Evolutionary conservation across 2,888 invertebrate genomes (phyloP), one percentile per base, ranked within the genome.

Genomic region (Sipha maydis): DNA sequence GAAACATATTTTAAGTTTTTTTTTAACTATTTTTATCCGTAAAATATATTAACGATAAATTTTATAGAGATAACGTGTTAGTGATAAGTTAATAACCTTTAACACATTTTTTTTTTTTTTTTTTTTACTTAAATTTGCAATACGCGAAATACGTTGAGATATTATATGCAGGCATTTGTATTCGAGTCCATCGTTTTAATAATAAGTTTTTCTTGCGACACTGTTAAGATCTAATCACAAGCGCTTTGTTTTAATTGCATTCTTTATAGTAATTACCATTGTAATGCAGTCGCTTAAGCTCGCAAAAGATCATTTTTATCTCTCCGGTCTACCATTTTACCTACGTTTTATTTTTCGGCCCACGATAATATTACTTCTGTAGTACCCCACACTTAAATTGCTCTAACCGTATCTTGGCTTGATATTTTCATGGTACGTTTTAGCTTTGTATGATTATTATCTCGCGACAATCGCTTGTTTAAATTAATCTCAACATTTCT

Each of bases 391-490:
- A 4, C 11, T 54, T 54, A 56, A 78, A 56, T 54, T 78, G 54
- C 41, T 78, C 31, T 28, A 78, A n/a, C 54, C 11, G 31, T 78
- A 56, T 56, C 25, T 78, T 54, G 11, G 31, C 25, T 21, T 54
- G 48, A 28, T 78, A 78, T 48, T 78, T 54, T 54, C 54, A 25
- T 56, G 31, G 54, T 78, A 54, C 54, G 31, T 78, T 56, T 78
- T 78, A 78, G 54, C 54, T 78, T 78, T 54, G 21, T 14, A 14
- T 41, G 7, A 41, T 78, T 31, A 54, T 54, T 75, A 75, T 75
- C 34, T 75, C 31, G 28, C 21, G 78, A 78, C 78, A 78, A 78
- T 78, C 25, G 31, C 54, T 78, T 78, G 78, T 78, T 77, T 56
- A 31, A 56, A 78, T 78, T 54, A 78, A 54, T 54, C 25, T 21